These are phyloP conservation scores for Germaria angustata DNA, from an alignment of 2,888 invertebrate genomes.

Conservation along the genomic window DNA sequence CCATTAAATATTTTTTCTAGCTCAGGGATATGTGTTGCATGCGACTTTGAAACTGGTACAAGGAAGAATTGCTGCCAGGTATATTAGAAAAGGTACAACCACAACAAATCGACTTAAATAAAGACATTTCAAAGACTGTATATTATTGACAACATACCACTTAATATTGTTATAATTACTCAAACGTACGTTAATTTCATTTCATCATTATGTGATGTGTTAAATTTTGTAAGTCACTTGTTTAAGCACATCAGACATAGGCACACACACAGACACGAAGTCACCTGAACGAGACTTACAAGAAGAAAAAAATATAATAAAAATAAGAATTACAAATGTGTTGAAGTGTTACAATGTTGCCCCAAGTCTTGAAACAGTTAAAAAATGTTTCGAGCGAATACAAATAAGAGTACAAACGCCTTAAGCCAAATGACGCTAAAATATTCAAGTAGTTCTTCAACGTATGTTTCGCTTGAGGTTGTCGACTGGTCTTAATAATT, in stretches of 20 bases:
- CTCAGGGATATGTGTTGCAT: too few species aligned
- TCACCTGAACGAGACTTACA: neutral
- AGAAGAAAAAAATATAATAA: neutral
- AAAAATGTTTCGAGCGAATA: neutral
- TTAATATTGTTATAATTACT: neutral
- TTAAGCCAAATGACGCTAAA: slow-evolving; percentile 21
- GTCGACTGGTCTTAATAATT: slow-evolving; percentile 33
- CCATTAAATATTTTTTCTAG: too few species aligned
- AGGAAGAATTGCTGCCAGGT: too few species aligned
- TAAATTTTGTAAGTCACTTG: slow-evolving; percentile 35
- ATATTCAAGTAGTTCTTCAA: slow-evolving; percentile 43
- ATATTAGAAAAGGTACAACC: neutral
- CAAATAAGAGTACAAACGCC: neutral
- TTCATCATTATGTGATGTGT: too few species aligned
- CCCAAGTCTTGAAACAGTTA: slow-evolving; percentile 24
- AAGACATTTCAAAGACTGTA: neutral
- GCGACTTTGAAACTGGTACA: too few species aligned
- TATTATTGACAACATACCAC: slow-evolving; percentile 2
- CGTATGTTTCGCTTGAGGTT: slow-evolving; percentile 16
- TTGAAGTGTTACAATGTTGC: slow-evolving; percentile 55
- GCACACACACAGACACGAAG: neutral
- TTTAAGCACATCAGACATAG: too few species aligned
- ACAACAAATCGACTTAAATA: neutral
- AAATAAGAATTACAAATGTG: neutral
- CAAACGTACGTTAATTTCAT: neutral